These are phyloP conservation scores for Oryzias javanicus DNA, from an alignment of 2,113 vertebrate species.

Conservation along the genomic window DNA sequence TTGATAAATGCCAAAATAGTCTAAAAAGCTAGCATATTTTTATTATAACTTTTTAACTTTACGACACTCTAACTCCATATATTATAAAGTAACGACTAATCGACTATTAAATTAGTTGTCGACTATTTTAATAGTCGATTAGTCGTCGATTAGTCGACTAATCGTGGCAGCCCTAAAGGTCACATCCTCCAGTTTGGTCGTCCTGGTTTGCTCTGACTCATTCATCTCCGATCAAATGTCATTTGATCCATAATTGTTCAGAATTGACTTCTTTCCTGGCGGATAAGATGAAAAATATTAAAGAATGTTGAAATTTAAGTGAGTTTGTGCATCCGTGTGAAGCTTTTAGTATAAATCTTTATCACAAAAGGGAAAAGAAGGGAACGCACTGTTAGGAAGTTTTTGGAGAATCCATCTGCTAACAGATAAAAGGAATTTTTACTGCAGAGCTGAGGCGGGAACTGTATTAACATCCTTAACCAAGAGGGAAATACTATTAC, in stretches of 20 bases:
- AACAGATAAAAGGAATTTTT: neutral
- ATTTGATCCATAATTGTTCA: neutral
- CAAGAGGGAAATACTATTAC: conserved; percentile 29
- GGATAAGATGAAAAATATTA: neutral
- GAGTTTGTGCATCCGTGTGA: neutral
- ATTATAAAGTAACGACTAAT: no score
- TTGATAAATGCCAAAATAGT: no score
- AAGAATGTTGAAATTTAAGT: no score
- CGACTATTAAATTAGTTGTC: no score
- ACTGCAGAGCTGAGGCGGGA: neutral
- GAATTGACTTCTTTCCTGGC: neutral
- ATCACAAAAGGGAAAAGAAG: conserved; percentile 2
- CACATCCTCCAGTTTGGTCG: conserved; percentile 1
- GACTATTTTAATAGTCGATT: no score
- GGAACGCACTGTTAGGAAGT: conserved; percentile 1
- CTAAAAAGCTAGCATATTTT: no score
- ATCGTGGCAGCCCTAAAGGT: no score
- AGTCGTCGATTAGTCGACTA: no score
- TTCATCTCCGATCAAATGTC: conserved; percentile 1
- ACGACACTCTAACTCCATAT: no score
- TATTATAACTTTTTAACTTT: no score
- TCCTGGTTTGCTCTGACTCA: neutral
- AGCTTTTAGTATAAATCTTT: neutral
- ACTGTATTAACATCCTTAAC: conserved; percentile 12
- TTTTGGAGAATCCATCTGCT: conserved; percentile 9